Conservation (phyloP, 2,113 vertebrate genomes). For the Pavo muticus region DNA sequence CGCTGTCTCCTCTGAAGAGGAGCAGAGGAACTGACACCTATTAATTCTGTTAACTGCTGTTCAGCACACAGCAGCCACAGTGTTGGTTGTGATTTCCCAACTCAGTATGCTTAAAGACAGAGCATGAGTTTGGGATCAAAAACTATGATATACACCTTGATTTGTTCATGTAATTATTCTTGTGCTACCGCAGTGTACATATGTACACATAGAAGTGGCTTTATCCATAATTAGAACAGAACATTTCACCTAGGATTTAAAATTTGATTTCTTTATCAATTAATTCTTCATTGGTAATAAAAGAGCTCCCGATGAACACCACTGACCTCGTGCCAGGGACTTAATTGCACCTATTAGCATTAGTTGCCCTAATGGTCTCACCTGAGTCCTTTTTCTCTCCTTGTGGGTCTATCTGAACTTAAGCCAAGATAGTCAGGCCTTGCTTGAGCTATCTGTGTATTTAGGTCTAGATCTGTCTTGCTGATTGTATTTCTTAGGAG, state of each 20-base stretch:
- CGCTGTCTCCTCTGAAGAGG: background rate
- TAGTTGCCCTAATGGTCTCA: background rate
- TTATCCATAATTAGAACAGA: background rate
- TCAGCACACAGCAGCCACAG: background rate
- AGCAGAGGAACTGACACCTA: background rate
- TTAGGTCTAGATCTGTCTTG: fast-evolving
- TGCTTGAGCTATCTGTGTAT: background rate
- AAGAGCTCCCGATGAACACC: background rate
- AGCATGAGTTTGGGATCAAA: background rate
- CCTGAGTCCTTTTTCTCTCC: fast-evolving
- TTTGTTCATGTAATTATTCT: background rate
- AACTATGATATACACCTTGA: background rate
- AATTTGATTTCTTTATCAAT: background rate
- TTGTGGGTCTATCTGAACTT: background rate
- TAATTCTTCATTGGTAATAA: background rate
- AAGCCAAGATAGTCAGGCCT: background rate
- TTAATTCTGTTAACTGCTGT: background rate
- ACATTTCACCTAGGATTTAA: background rate
- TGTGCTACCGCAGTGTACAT: background rate
- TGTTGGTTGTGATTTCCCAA: background rate
- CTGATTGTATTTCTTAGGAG: background rate
- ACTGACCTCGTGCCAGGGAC: background rate
- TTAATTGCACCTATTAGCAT: background rate
- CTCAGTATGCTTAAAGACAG: background rate
- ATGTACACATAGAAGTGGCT: background rate